These are phyloP conservation scores for Sitodiplosis mosellana DNA, from an alignment of 1,140 invertebrate species.

Conservation along the genomic window DNA sequence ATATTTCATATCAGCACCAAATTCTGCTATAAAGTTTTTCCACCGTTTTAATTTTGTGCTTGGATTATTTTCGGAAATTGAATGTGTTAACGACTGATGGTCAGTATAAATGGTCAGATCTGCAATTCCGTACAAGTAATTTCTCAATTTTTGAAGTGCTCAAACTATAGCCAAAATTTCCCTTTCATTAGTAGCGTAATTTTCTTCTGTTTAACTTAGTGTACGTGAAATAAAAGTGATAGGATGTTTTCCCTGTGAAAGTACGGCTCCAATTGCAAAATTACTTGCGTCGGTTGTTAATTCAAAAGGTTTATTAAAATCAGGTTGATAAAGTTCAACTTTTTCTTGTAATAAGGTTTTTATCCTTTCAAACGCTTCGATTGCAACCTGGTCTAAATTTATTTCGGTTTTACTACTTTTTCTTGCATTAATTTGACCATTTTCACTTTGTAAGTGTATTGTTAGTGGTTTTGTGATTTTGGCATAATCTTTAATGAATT, in stretches of 20 bases:
- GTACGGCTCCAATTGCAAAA: constrained; percentile 4
- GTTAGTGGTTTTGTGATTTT: constrained; percentile 8
- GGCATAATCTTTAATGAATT: constrained; percentile 11
- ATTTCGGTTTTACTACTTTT: no score
- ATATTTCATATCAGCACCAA: constrained; percentile 19
- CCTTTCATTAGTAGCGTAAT: constrained; percentile 26
- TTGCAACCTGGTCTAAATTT: not conserved
- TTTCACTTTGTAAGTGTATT: no score
- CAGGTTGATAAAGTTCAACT: not conserved
- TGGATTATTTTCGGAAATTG: constrained; percentile 25
- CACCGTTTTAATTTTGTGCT: constrained; percentile 28
- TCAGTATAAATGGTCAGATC: constrained; percentile 31
- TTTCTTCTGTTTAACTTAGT: constrained; percentile 23
- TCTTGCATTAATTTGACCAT: no score
- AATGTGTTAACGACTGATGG: constrained; percentile 28
- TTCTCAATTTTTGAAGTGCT: constrained; percentile 24
- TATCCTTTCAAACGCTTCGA: constrained; percentile 5
- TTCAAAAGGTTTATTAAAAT: not conserved
- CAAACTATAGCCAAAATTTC: constrained; percentile 32
- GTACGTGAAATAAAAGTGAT: constrained; percentile 22
- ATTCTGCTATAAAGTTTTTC: constrained; percentile 27
- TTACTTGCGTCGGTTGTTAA: constrained; percentile 1
- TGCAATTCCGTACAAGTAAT: constrained; percentile 25
- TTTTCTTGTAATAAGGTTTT: constrained; percentile 13
- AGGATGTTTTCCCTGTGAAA: constrained; percentile 15